Conservation (phyloP, 1,140 invertebrate genomes). For the Achatina immaculata region DNA sequence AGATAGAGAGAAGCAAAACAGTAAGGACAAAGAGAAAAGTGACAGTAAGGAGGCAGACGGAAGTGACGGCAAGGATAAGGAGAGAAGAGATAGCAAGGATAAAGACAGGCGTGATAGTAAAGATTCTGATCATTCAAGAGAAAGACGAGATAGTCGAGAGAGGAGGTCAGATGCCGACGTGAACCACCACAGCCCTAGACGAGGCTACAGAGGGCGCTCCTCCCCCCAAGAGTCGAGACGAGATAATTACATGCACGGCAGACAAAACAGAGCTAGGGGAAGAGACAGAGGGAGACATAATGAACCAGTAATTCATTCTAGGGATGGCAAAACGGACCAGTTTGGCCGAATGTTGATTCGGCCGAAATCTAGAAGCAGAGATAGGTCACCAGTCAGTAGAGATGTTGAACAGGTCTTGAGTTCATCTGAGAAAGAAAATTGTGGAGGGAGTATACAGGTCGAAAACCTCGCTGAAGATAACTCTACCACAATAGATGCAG, state of each 20-base stretch:
- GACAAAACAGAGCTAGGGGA: constrained; percentile 1
- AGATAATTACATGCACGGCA: not conserved
- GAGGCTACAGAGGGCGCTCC: not conserved
- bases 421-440: constrained; percentile 2
- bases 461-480: no score
- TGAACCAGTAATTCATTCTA: not conserved
- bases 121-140: constrained; percentile 27
- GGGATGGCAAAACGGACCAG: constrained; percentile 26
- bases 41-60: constrained; percentile 5
- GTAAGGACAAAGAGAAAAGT: constrained; percentile 12
- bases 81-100: constrained; percentile 13
- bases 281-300: not conserved
- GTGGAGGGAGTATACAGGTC: no score
- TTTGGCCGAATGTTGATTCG: constrained; percentile 27
- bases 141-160: constrained; percentile 25
- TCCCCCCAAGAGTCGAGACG: not conserved
- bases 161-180: not conserved
- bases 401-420: not conserved
- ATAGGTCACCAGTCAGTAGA: constrained; percentile 13
- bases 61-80: constrained; percentile 31
- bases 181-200: constrained; percentile 14
- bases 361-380: constrained; percentile 14
- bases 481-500: no score
- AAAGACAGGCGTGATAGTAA: constrained; percentile 16
- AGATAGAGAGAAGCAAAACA: constrained; percentile 26